phyloP scores from a whole-genome alignment of 2,113 vertebrate species.

The Carassius gibelio region DNA sequence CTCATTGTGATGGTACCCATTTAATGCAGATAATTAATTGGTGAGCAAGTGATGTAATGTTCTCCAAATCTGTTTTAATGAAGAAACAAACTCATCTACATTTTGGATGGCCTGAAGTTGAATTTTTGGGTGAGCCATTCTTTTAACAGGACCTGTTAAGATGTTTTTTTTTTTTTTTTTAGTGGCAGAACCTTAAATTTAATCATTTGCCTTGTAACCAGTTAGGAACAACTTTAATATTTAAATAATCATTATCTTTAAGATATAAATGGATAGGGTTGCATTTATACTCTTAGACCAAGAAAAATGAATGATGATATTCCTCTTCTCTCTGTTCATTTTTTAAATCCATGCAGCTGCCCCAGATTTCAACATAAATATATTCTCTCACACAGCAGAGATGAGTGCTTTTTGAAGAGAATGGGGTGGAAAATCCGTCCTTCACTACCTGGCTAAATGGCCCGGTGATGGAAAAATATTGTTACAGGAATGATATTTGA shows the following conservation, averaged over 20 bases:
- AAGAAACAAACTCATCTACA: no score
- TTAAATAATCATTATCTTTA: no score
- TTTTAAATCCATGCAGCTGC: constrained; percentile 57
- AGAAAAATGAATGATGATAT: constrained; percentile 1
- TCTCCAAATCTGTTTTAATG: no score
- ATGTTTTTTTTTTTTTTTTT: background rate
- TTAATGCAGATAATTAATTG: no score
- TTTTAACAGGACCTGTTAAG: background rate
- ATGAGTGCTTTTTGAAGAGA: constrained; percentile 70
- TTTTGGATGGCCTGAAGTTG: no score
- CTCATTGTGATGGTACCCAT: no score
- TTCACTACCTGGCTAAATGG: constrained; percentile 72
- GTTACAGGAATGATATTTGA: constrained; percentile 73
- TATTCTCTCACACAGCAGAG: constrained; percentile 63
- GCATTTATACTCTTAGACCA: background rate
- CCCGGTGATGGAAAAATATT: constrained; percentile 79
- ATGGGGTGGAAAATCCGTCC: constrained; percentile 59
- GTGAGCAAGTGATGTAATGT: no score
- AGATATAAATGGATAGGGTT: background rate
- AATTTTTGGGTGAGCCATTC: no score
- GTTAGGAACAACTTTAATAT: no score
- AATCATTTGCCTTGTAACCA: no score
- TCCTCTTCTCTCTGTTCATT: constrained; percentile 46
- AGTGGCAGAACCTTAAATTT: background rate
- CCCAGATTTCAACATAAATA: constrained; percentile 65